Conservation (phyloP, 2,888 invertebrate genomes). For the Nomada ruficornis region DNA sequence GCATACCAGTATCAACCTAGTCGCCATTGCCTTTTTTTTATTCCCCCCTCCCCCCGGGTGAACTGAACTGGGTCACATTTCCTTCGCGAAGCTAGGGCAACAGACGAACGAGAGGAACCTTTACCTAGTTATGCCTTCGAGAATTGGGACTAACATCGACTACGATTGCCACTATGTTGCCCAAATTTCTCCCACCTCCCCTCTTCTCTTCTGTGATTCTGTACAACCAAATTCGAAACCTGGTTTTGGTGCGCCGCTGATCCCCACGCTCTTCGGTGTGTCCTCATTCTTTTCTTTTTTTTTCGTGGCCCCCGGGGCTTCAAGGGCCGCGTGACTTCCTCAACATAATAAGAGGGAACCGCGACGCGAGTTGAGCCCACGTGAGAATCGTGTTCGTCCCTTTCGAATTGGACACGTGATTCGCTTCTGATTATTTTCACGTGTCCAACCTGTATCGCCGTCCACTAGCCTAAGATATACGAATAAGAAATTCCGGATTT, state of each 20-base stretch:
- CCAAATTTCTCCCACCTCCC: constrained; percentile 57
- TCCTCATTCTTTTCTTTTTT: constrained; percentile 76
- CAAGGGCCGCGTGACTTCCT: constrained; percentile 76
- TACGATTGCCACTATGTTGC: constrained; percentile 35
- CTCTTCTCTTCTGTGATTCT: constrained; percentile 20
- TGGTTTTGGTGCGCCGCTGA: constrained; percentile 55
- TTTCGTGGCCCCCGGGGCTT: constrained; percentile 66
- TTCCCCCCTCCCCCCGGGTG: background rate
- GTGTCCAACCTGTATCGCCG: background rate
- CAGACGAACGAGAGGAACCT: constrained; percentile 36
- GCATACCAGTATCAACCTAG: constrained; percentile 52
- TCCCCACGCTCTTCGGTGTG: constrained; percentile 71
- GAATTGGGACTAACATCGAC: constrained; percentile 70
- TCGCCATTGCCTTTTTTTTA: constrained; percentile 25
- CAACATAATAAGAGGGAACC: constrained; percentile 68
- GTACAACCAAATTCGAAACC: constrained; percentile 75
- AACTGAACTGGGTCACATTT: constrained; percentile 56
- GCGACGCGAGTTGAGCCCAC: constrained; percentile 13
- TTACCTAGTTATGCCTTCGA: constrained; percentile 65
- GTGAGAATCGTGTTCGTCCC: constrained; percentile 44
- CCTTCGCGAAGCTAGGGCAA: constrained; percentile 51
- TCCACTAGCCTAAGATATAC: too few species aligned
- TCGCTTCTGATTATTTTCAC: background rate
- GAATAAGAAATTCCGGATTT: too few species aligned
- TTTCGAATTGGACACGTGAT: constrained; percentile 59